These are phyloP conservation scores for Pheosia tremula DNA, from an alignment of 2,888 invertebrate genomes.

Conservation along the genomic window DNA sequence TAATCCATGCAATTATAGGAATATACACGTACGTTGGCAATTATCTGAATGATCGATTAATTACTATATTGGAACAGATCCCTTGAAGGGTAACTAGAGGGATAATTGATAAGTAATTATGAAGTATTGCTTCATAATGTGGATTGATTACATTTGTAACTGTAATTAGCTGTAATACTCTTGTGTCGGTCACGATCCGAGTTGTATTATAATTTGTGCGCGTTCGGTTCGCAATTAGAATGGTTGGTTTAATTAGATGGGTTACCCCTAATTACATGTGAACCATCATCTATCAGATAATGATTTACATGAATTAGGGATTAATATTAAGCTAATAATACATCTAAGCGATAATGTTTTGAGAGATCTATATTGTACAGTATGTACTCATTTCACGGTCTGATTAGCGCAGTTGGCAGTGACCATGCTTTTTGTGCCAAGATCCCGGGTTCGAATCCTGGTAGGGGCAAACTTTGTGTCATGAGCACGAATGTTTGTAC, in stretches of 20 bases:
- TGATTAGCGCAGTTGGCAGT: no score
- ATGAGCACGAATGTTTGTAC: no score
- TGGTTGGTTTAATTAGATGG: conserved; percentile 25
- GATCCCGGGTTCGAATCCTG: no score
- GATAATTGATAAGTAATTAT: conserved; percentile 23
- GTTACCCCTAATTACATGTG: not conserved
- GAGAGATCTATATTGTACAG: no score
- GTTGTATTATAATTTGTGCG: conserved; percentile 26
- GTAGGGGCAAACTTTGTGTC: no score
- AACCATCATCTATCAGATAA: not conserved
- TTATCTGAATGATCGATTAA: not conserved
- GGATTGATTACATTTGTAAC: conserved; percentile 40
- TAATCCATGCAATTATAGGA: no score
- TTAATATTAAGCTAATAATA: not conserved
- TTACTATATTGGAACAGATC: not conserved
- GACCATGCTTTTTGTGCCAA: no score
- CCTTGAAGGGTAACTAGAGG: not conserved
- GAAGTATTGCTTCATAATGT: conserved; percentile 34
- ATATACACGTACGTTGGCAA: not conserved
- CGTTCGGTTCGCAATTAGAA: conserved; percentile 22
- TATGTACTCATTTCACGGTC: no score
- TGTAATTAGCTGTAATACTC: conserved; percentile 29
- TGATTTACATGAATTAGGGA: not conserved
- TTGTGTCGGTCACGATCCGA: conserved; percentile 30
- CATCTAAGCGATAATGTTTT: not conserved